Evolutionary conservation across 2,888 invertebrate genomes (phyloP).

Genomic region (Aplocera efformata): DNA sequence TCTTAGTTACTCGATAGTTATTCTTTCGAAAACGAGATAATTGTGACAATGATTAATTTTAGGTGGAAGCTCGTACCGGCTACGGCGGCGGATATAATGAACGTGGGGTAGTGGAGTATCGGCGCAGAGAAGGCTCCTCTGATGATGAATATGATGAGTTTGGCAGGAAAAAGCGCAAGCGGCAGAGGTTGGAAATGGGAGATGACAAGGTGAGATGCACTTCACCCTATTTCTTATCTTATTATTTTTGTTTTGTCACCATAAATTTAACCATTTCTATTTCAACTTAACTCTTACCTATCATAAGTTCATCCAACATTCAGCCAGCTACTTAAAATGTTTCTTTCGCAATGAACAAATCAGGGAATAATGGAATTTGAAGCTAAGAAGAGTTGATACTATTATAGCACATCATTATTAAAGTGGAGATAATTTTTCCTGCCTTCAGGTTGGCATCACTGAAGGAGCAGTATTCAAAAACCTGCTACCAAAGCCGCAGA

Average conservation of each 20-base stretch:
- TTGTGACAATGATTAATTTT: constrained; percentile 27
- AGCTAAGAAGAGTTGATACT: constrained; percentile 74
- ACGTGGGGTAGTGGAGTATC: constrained; percentile 97
- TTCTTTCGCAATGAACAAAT: constrained; percentile 48
- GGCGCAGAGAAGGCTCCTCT: constrained; percentile 90
- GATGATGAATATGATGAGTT: constrained; percentile 99
- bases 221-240: background rate
- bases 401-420: constrained; percentile 73
- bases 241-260: background rate
- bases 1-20: constrained; percentile 1
- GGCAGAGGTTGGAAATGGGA: constrained; percentile 10
- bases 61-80: constrained; percentile 87
- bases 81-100: constrained; percentile 97
- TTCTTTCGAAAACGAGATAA: background rate
- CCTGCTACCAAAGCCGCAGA: constrained; percentile 72
- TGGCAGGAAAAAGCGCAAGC: constrained; percentile 82
- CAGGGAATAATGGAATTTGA: constrained; percentile 69
- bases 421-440: constrained; percentile 81
- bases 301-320: constrained; percentile 22
- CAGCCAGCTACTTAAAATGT: constrained; percentile 34
- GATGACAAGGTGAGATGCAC: constrained; percentile 55
- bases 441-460: constrained; percentile 81
- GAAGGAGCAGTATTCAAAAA: constrained; percentile 75
- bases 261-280: constrained; percentile 11
- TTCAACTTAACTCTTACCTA: constrained; percentile 9